Evolutionary conservation across 2,888 invertebrate species (phyloP), one percentile per base, ranked within the genome.

Genomic region (Drosophila cracens): DNA sequence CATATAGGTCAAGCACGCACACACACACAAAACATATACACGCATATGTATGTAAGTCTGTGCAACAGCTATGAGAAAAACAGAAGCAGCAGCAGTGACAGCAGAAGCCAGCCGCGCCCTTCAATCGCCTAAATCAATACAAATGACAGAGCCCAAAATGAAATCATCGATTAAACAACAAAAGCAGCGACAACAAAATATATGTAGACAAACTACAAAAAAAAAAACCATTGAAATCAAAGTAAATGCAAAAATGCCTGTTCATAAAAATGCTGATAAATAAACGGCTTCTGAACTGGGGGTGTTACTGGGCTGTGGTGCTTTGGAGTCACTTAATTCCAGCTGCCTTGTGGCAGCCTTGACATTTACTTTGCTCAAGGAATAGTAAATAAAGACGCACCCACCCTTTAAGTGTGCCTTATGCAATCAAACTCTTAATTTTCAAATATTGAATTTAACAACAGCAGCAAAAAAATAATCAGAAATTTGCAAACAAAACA

Each of bases 161-260:
- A 88, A 86, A 74, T 82, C 89, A 85, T 85, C 75, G 84, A 85
- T 89, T 90, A 68, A 85, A 85, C 84, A 84, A 58, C 36, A 64
- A 59, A 31, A 63, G 8, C 48, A 51, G 21, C 27, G 49, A 65
- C 33, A 38, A n/a, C 6, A 54, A 11, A 54, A 59, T 48, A 57
- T 10, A 53, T 40, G 25, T 34, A 10, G 34, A 38, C 29, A n/a
- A 38, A n/a, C 25, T n/a, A 21, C 21, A 29, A 52, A 36, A 51
- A 52, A 31, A 53, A 43, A 18, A 4, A 31, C n/a, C 13, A 56
- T 10, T 25, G 4, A n/a, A 13, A 27, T 25, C 60, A 40, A 67
- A 27, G 25, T 36, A 21, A 27, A 64, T 18, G 16, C 25, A 67
- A 56, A 34, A 59, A 31, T 36, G 25, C 49, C 36, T 29, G n/a